These are phyloP conservation scores for Schizotus pectinicornis DNA, from an alignment of 2,888 invertebrate species.

Conservation along the genomic window DNA sequence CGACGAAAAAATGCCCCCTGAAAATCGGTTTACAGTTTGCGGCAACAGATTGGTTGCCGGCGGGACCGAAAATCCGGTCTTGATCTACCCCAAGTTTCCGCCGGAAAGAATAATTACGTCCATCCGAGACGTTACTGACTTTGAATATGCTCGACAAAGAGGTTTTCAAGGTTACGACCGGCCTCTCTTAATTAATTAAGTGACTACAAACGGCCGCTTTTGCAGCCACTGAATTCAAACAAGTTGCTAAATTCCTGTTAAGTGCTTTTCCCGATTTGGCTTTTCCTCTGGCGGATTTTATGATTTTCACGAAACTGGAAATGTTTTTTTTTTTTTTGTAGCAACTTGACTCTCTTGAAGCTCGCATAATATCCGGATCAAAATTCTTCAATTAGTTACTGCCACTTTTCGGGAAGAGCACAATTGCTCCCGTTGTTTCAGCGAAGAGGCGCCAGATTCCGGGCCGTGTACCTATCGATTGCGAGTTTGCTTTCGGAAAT, in stretches of 20 bases:
- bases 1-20: no score
- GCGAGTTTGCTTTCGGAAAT: no score
- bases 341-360: slow-evolving; percentile 60
- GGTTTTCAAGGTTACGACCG: slow-evolving; percentile 1
- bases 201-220: slow-evolving; percentile 10
- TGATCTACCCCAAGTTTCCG: neutral
- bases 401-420: no score
- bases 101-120: slow-evolving; percentile 5
- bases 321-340: slow-evolving; percentile 57
- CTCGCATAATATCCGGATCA: no score
- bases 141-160: slow-evolving; percentile 2
- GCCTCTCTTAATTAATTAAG: slow-evolving; percentile 15
- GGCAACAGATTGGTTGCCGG: no score
- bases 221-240: slow-evolving; percentile 12
- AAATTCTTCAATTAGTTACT: no score
- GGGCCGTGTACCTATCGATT: no score
- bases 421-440: no score
- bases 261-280: neutral
- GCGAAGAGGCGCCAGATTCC: no score
- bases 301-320: neutral
- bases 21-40: no score
- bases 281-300: neutral
- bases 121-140: slow-evolving; percentile 1
- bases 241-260: neutral
- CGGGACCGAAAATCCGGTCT: no score